phyloP scores from a whole-genome alignment of 1,140 invertebrate genomes.

The Hetaerina americana region DNA sequence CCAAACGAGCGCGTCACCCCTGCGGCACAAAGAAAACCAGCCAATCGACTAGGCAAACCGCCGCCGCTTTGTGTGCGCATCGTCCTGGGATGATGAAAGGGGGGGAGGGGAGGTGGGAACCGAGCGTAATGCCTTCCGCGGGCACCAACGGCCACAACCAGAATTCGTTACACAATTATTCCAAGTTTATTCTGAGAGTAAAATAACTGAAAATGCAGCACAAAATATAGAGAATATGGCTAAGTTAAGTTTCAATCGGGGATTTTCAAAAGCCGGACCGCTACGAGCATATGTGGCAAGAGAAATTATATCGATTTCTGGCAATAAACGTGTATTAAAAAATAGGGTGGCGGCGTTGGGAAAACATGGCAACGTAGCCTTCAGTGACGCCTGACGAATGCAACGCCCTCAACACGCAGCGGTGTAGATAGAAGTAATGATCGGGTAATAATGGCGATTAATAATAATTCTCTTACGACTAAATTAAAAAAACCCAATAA shows the following conservation, averaged over 20 bases:
- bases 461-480: background rate
- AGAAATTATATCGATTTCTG: background rate
- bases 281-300: background rate
- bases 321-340: background rate
- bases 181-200: background rate
- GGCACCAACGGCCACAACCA: background rate
- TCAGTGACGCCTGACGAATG: background rate
- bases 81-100: background rate
- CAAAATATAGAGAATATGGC: too few species aligned
- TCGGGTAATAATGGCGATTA: too few species aligned
- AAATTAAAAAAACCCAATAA: background rate
- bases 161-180: background rate
- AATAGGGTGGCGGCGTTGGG: background rate
- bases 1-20: slow-evolving; percentile 27
- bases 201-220: background rate
- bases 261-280: too few species aligned
- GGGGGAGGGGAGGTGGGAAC: background rate
- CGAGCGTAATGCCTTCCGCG: background rate
- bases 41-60: slow-evolving; percentile 1
- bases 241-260: too few species aligned
- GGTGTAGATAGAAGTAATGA: slow-evolving; percentile 1
- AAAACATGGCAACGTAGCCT: slow-evolving; percentile 5
- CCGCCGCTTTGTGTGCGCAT: slow-evolving; percentile 4
- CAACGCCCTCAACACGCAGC: slow-evolving; percentile 7
- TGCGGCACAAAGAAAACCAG: background rate